Base-by-base conservation (phyloP, 2,113 vertebrate genomes). In the Anguilla japonica region DNA sequence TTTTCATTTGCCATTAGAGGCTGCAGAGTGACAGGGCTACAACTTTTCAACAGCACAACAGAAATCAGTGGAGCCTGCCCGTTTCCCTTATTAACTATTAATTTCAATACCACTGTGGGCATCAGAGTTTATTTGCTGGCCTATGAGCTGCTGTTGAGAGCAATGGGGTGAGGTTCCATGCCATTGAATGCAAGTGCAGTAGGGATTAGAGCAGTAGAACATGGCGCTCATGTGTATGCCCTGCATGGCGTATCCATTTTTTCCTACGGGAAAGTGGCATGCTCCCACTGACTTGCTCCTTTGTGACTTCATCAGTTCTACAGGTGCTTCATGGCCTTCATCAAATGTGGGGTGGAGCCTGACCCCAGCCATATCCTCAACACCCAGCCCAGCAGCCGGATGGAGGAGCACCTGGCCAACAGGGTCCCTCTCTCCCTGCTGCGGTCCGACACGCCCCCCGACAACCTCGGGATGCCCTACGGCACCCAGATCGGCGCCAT, bases 301-400 rank as follows among this genome's bases (percentile, higher is more conserved):
- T 56, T 82, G 46, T 56, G 2, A 53, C 81, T 26, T n/a, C 11
- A 8, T 84, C 89, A 96, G 94, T 93, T 96, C 89, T 93, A 90
- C 46, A 90, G 88, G 83, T 93, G 85, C 88, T 93, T 96, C 79
- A 50, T 94, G 39, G 89, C 93, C 41, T 92, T 96, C 6, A 0
- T 95, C 22, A 95, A 89, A 86, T 95, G 94, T 89, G 88, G 87
- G 40, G 60, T 2, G 2, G 92, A 92, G 2, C 89, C 88, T 14
- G 86, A 87, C 34, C 57, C 89, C 26, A 83, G 34, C 84, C 88
- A 92, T 6, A 63, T 34, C 20, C 60, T 86, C 26, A 86, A 87
- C 83, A 87, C 46, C 20, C 89, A 78, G 13, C 83, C 86, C 29
- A 87, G 79, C 88, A 91, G 88, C 84, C 89, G 86, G 84, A 26